Evolutionary conservation across 2,113 vertebrate species (phyloP).

Genomic region (Mus pahari): DNA sequence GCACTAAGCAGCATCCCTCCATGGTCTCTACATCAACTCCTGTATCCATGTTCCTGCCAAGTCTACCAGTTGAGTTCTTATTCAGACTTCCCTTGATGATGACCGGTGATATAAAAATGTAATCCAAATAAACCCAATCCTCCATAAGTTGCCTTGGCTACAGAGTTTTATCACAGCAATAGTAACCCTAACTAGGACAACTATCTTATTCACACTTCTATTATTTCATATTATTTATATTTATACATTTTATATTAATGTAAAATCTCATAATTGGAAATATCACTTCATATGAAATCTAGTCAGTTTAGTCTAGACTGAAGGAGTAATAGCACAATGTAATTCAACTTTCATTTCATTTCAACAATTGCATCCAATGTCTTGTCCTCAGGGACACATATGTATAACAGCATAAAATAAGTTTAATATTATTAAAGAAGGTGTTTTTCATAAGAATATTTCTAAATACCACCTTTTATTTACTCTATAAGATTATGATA

Average conservation of each 20-base stretch:
- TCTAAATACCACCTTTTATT: not conserved
- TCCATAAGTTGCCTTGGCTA: not conserved
- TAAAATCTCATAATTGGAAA: slow-evolving; percentile 26
- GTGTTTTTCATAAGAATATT: not conserved
- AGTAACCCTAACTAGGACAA: not conserved
- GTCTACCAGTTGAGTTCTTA: not conserved
- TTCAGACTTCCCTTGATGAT: not conserved
- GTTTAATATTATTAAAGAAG: not conserved
- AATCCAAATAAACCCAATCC: not conserved
- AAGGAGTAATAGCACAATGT: slow-evolving; percentile 1
- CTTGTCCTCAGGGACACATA: not conserved
- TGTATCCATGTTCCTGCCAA: not conserved
- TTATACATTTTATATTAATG: not conserved
- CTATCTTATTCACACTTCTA: not conserved
- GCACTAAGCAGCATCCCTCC: no score
- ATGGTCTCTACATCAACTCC: not conserved
- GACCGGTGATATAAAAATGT: not conserved
- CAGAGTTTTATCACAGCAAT: not conserved
- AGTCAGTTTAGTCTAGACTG: not conserved
- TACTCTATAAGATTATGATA: not conserved
- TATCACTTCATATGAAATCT: not conserved
- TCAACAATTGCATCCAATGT: slow-evolving; percentile 13
- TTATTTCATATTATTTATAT: no score
- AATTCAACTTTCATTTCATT: slow-evolving; percentile 19
- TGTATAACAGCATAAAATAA: not conserved